phyloP scores from a whole-genome alignment of 2,797 vertebrate species.

The Serranus cabrilla region DNA sequence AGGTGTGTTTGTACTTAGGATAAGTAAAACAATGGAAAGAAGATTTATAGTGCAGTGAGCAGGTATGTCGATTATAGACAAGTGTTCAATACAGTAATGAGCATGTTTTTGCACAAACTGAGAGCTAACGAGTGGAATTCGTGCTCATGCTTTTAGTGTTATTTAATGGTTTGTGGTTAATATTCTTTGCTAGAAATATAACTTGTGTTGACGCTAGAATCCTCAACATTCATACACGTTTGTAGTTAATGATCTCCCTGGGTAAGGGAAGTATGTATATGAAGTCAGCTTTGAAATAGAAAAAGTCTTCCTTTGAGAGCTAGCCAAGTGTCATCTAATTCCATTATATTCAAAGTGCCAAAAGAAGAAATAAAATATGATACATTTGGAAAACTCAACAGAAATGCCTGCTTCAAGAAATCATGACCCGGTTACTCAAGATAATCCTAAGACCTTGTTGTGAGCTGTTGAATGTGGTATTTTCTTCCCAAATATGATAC shows the following conservation, averaged over 20 bases:
- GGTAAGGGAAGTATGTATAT: not conserved
- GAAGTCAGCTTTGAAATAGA: not conserved
- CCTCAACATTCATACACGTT: not conserved
- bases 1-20: conserved; percentile 21
- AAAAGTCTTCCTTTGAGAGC: too few relatives aligned
- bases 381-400: too few relatives aligned
- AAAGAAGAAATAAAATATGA: too few relatives aligned
- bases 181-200: not conserved
- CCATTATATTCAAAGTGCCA: too few relatives aligned
- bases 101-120: conserved; percentile 7
- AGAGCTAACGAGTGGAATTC: conserved; percentile 4
- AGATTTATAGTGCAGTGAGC: conserved; percentile 9
- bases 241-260: not conserved
- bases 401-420: too few relatives aligned
- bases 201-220: not conserved
- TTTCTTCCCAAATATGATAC: too few relatives aligned
- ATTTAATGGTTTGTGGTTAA: not conserved
- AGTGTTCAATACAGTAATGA: conserved; percentile 18
- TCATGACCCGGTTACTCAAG: too few relatives aligned
- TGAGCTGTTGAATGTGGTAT: too few relatives aligned
- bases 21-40: conserved; percentile 5
- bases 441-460: too few relatives aligned
- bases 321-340: too few relatives aligned
- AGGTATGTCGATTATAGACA: conserved; percentile 18
- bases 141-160: not conserved